A percentile compares a stretch with the other conserved stretches of the same genome.
phyloP scores from a whole-genome alignment of 2,113 vertebrate species.

The Martes martes region DNA sequence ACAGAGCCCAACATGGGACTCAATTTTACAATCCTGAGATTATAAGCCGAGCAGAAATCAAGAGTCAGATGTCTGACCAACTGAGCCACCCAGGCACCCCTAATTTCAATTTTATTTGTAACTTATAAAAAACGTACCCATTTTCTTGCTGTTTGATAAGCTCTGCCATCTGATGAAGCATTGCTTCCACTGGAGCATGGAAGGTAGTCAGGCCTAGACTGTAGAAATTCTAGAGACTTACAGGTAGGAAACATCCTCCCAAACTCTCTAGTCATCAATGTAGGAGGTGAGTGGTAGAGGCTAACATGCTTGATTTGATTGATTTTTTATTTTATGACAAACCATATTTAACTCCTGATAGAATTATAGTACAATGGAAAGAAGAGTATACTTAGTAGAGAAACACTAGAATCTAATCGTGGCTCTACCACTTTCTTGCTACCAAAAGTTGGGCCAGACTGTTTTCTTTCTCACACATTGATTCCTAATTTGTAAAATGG shows the following conservation, averaged over 20 bases:
- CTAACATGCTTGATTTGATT: background rate
- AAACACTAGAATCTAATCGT: background rate
- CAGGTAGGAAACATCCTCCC: background rate
- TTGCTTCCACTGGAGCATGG: background rate
- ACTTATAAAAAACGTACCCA: background rate
- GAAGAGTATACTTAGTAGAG: background rate
- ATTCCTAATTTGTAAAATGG: background rate
- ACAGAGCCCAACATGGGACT: background rate
- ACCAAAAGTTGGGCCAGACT: background rate
- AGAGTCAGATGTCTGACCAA: background rate
- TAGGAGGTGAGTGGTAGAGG: background rate
- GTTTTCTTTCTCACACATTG: background rate
- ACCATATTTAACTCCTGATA: background rate
- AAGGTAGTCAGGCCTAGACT: background rate
- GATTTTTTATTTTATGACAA: background rate
- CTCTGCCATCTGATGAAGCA: too few species aligned
- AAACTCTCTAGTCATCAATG: background rate
- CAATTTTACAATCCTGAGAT: background rate
- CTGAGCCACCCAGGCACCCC: background rate
- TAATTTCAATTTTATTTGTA: background rate
- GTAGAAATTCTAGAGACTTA: background rate
- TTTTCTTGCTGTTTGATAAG: background rate
- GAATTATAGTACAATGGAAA: background rate
- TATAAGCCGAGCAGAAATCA: background rate
- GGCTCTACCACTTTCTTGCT: background rate